Evolutionary conservation across 92 coral and sea anemone genomes (phyloP), one percentile per base, ranked within the genome.

Genomic region (Umimayanthus chanpuru): DNA sequence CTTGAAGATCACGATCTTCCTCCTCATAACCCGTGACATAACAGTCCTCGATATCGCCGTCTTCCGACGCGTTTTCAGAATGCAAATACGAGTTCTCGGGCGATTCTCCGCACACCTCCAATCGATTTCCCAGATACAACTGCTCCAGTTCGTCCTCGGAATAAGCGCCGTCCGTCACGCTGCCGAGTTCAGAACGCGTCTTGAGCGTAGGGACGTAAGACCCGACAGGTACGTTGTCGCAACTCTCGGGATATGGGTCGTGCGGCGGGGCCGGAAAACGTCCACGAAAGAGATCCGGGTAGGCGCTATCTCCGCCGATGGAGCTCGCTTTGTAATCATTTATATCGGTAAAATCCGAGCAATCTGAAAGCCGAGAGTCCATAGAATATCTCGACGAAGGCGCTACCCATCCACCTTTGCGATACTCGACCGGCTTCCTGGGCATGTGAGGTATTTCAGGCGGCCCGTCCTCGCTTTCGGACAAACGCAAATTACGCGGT

Each of bases 41-140:
- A 21, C 88, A 81, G 40, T 86, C 86, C 4, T 89, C 94, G 43
- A 84, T 79, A 6, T 91, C 98, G 16, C 90, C 90, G 66, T 93
- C 96, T 78, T 91, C 97, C 8, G 94, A 94, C 75, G 94, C 94
- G 90, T 91, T 93, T 86, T 95, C 98, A 10, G 98, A 95, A 68
- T 95, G 98, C 38, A 95, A 90, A 25, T 95, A 95, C 4, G 96
- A 89, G 88, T 95, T 95, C 55, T 94, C 98, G 11, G 98, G 98
- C 50, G 98, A 95, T 88, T 95, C 98, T 55, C 93, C 98, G 87
- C 98, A 95, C 53, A 92, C 94, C 85, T 95, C 98, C 93, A 95
- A 90, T 67, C 98, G 94, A 76, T 93, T 95, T 0, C 98, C 98
- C n/a, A 95, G 96, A 65, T 93, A 95, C 12, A 95, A 93, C 70